phyloP scores from a whole-genome alignment of 2,113 vertebrate species.

The Vimba vimba region DNA sequence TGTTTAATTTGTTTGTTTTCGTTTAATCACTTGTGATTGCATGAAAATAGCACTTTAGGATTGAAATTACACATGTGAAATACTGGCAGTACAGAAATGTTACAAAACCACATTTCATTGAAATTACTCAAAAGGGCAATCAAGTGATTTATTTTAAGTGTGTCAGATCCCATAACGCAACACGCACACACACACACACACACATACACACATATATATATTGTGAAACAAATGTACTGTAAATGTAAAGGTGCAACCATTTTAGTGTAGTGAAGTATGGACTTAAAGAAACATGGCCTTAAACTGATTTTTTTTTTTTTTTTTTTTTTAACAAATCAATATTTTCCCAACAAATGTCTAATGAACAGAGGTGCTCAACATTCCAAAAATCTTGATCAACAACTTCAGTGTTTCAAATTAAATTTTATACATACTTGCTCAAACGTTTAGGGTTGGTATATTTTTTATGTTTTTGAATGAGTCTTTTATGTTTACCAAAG shows the following conservation, averaged over 20 bases:
- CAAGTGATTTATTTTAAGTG: neutral
- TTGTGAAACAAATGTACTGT: no score
- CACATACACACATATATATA: no score
- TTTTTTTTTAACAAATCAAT: neutral
- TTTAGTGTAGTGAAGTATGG: neutral
- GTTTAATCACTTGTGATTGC: conserved; percentile 12
- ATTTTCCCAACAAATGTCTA: neutral
- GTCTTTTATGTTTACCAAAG: neutral
- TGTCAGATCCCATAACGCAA: neutral
- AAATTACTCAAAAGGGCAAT: neutral
- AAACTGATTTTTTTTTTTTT: neutral
- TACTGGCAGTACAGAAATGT: neutral
- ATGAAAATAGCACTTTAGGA: neutral
- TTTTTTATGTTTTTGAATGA: neutral
- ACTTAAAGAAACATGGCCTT: neutral
- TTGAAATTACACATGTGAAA: neutral
- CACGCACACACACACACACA: neutral
- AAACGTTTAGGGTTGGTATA: neutral
- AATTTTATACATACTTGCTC: neutral
- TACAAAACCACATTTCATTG: neutral
- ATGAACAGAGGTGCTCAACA: neutral
- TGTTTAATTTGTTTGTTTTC: neutral
- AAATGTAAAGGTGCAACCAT: neutral
- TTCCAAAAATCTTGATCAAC: neutral
- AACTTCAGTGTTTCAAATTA: neutral